Evolutionary conservation across 2,113 vertebrate genomes (phyloP).

Genomic region (Mustela nigripes): DNA sequence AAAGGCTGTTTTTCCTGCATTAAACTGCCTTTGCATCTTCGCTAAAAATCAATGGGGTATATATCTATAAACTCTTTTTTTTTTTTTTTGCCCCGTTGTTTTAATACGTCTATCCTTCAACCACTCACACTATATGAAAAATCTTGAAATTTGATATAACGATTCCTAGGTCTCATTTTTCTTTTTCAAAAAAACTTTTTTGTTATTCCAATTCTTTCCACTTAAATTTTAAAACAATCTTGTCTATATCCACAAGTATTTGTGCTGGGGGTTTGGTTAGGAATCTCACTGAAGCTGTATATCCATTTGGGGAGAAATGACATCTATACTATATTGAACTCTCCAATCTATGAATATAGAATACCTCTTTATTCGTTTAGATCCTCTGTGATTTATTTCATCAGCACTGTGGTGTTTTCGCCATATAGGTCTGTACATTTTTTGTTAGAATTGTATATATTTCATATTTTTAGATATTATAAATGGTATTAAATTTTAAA

Average conservation of each 20-base stretch:
- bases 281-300: neutral
- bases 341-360: neutral
- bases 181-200: neutral
- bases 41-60: neutral
- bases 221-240: neutral
- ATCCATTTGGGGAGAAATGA: neutral
- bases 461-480: neutral
- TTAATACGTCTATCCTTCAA: neutral
- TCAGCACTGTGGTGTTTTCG: neutral
- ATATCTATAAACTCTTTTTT: neutral
- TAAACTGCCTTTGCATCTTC: neutral
- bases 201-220: neutral
- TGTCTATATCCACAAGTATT: neutral
- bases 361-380: neutral
- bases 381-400: neutral
- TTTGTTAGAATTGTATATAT: neutral
- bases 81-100: neutral
- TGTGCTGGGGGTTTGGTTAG: neutral
- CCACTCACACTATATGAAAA: neutral
- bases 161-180: neutral
- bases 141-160: neutral
- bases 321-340: neutral
- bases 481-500: neutral
- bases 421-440: too few species aligned
- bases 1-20: neutral